Evolutionary conservation across 2,888 invertebrate species (phyloP), one percentile per base, ranked within the genome.

Genomic region (Perizoma affinitatum): DNA sequence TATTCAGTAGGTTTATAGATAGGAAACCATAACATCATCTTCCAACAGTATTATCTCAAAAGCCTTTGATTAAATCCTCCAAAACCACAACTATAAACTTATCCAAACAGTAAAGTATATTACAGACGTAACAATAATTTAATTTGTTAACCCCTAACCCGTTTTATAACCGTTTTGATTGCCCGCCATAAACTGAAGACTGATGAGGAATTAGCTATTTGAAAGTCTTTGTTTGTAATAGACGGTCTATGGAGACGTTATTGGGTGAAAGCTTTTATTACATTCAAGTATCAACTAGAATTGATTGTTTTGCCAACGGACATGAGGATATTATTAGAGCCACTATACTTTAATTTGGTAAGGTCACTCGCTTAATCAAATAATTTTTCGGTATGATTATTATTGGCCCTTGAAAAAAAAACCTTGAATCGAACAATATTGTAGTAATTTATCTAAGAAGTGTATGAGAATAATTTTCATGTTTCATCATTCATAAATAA

Each of bases 71-170:
- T 62, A 58, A 58, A 62, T 55, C 54, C 40, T 22, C 58, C 22
- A 10, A 22, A 63, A 51, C 61, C 61, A 22, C 59, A 60, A 63
- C 64, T 66, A 52, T 54, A 61, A 68, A 68, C 66, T 61, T 63
- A 68, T 64, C 55, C 40, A 45, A 58, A 60, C 63, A 63, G 52
- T 62, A 53, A 70, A 75, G 65, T 67, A 54, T 64, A 65, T 65
- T 61, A 61, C 60, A 38, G 53, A 46, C 61, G 65, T 67, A 58
- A 70, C 69, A 71, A 75, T 75, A 73, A 78, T 74, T 75, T 75
- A 73, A 77, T 78, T 76, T 75, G 74, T 68, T 69, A 72, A 75
- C 71, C 75, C 74, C 65, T 65, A 69, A 60, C 68, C 69, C 53
- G 58, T 61, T 76, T 73, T 75, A 75, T 69, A 59, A 69, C 67